Conservation (phyloP, 2,797 vertebrate genomes). For the Sebastes vulpes region DNA sequence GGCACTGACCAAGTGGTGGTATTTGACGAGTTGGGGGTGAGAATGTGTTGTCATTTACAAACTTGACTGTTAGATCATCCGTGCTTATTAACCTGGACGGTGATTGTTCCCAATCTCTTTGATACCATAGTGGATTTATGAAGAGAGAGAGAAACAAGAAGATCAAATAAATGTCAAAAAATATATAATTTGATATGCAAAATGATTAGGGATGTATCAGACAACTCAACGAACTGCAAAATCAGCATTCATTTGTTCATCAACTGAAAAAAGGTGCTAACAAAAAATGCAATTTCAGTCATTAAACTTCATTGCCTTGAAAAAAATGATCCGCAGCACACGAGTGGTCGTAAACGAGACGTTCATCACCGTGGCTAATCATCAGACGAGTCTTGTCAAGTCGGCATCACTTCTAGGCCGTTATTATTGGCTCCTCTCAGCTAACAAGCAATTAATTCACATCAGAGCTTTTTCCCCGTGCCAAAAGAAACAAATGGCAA, state of each 20-base stretch:
- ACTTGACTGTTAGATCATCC: neutral
- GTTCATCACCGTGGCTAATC: slow-evolving; percentile 55
- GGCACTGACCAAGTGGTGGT: no score
- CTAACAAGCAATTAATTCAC: slow-evolving; percentile 78
- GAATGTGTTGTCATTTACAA: slow-evolving; percentile 2
- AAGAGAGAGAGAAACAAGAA: neutral
- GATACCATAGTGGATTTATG: slow-evolving; percentile 6
- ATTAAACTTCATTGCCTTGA: slow-evolving; percentile 14
- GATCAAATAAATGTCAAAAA: slow-evolving; percentile 27
- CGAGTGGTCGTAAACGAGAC: slow-evolving; percentile 36
- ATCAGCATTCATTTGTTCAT: slow-evolving; percentile 30
- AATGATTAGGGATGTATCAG: slow-evolving; percentile 4
- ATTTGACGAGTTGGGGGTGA: no score
- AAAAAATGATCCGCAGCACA: slow-evolving; percentile 22
- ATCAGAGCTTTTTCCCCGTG: slow-evolving; percentile 58
- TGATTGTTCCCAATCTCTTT: slow-evolving; percentile 26
- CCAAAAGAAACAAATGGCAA: slow-evolving; percentile 59
- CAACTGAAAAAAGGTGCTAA: neutral
- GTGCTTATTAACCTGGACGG: slow-evolving; percentile 30
- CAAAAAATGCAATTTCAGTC: neutral
- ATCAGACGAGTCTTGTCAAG: slow-evolving; percentile 65
- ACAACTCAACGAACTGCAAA: slow-evolving; percentile 29
- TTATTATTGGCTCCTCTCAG: slow-evolving; percentile 63
- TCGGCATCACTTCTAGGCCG: slow-evolving; percentile 49
- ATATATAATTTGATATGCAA: neutral